These are phyloP conservation scores for Agrochola lychnidis DNA, from an alignment of 2,888 invertebrate genomes.

Conservation along the genomic window DNA sequence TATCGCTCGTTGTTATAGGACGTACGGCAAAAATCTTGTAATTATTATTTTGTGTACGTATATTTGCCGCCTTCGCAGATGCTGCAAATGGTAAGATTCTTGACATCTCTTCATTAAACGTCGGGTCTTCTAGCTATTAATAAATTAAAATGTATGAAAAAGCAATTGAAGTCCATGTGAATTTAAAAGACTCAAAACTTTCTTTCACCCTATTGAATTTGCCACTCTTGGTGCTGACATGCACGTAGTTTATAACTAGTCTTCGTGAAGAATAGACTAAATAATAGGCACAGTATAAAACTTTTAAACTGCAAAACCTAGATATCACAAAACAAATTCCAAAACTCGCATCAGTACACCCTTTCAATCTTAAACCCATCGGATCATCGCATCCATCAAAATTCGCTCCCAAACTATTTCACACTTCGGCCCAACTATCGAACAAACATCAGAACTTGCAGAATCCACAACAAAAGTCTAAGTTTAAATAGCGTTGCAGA, in stretches of 20 bases:
- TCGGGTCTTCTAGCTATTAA: neutral
- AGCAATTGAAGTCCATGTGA: neutral
- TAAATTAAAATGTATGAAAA: too few relatives aligned
- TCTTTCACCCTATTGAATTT: neutral
- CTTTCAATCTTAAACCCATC: conserved; percentile 51
- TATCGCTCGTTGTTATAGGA: conserved; percentile 18
- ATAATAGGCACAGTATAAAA: neutral
- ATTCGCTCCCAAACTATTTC: conserved; percentile 42
- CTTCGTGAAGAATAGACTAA: too few relatives aligned
- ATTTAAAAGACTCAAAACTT: neutral
- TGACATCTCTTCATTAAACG: neutral
- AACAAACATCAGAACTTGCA: conserved; percentile 50
- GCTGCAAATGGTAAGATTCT: too few relatives aligned
- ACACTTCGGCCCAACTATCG: conserved; percentile 41
- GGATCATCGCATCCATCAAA: conserved; percentile 53
- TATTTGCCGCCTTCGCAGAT: neutral
- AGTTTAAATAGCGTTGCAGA: conserved; percentile 65
- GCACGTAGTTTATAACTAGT: neutral
- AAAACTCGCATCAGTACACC: conserved; percentile 36
- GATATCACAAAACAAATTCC: conserved; percentile 32
- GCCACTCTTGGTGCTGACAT: neutral
- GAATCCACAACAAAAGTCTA: conserved; percentile 56
- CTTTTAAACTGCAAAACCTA: conserved; percentile 2
- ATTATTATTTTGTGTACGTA: conserved; percentile 19
- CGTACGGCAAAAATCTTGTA: neutral